Conservation (phyloP, 2,888 invertebrate species). For the Caenorhabditis sulstoni region DNA sequence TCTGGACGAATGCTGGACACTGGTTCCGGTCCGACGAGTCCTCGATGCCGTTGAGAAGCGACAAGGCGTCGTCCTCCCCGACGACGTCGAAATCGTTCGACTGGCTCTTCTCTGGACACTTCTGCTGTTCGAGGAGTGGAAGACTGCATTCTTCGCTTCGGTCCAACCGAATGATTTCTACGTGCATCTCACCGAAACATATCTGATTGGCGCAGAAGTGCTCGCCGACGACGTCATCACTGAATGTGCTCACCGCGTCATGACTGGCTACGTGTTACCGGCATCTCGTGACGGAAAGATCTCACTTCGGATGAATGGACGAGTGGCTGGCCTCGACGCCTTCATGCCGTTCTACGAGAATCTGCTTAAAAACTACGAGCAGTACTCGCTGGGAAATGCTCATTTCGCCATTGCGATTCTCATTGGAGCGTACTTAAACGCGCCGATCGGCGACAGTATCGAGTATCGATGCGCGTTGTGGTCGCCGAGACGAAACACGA, state of each 20-base stretch:
- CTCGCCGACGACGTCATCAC: conserved; percentile 67
- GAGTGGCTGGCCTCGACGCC: conserved; percentile 74
- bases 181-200: conserved; percentile 52
- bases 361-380: conserved; percentile 70
- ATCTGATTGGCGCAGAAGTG: conserved; percentile 62
- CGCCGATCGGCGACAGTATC: conserved; percentile 59
- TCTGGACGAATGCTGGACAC: conserved; percentile 73
- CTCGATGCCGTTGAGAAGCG: conserved; percentile 68
- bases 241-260: conserved; percentile 54
- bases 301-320: conserved; percentile 61
- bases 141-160: conserved; percentile 66
- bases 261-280: conserved; percentile 62
- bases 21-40: conserved; percentile 73
- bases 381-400: conserved; percentile 69
- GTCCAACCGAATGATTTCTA: conserved; percentile 71
- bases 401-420: conserved; percentile 64
- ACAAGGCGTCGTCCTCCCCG: conserved; percentile 49
- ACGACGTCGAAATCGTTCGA: conserved; percentile 77
- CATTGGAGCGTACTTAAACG: conserved; percentile 64
- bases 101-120: conserved; percentile 74
- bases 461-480: conserved; percentile 68
- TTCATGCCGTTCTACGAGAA: conserved; percentile 79
- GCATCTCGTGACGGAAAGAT: conserved; percentile 63
- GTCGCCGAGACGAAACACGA: conserved; percentile 66
- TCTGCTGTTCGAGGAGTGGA: conserved; percentile 63